Evolutionary conservation across 2,797 vertebrate species (phyloP).

Genomic region (Centroberyx gerrardi): DNA sequence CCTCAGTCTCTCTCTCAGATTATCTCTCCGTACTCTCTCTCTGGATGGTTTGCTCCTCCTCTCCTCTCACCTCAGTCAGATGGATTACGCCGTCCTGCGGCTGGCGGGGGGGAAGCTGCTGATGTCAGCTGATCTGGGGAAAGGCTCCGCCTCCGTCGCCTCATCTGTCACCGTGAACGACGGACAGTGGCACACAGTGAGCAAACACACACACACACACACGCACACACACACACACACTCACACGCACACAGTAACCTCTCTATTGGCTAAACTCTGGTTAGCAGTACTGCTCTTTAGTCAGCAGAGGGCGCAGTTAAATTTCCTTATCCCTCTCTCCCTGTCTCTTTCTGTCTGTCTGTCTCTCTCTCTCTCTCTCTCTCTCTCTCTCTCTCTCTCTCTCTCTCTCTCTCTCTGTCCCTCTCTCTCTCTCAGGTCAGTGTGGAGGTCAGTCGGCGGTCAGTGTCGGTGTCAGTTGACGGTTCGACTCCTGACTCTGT

Average conservation of each 20-base stretch:
- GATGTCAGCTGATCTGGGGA: slow-evolving; percentile 93
- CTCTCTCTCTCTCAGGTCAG: slow-evolving; percentile 83
- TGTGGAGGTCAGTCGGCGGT: slow-evolving; percentile 88
- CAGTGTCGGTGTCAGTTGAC: slow-evolving; percentile 85
- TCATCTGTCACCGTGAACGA: slow-evolving; percentile 86
- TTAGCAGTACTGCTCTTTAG: too few species aligned
- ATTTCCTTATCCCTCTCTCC: too few species aligned
- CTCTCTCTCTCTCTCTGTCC: background rate
- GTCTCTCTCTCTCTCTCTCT: background rate
- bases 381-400: background rate
- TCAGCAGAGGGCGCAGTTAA: too few species aligned
- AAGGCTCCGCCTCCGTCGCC: slow-evolving; percentile 85
- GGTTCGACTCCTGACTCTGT: slow-evolving; percentile 72
- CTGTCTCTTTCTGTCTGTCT: background rate
- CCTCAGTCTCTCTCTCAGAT: slow-evolving; percentile 87
- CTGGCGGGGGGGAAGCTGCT: slow-evolving; percentile 85
- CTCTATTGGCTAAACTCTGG: too few species aligned
- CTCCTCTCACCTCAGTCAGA: slow-evolving; percentile 90
- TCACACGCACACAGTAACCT: background rate
- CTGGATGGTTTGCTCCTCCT: slow-evolving; percentile 90
- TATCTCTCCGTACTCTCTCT: slow-evolving; percentile 89
- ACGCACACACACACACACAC: background rate
- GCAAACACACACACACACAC: slow-evolving; percentile 43
- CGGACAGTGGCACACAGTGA: slow-evolving; percentile 93
- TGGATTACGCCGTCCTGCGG: slow-evolving; percentile 90